Evolutionary conservation across 1,140 invertebrate genomes (phyloP).

Genomic region (Sinonovacula constricta): DNA sequence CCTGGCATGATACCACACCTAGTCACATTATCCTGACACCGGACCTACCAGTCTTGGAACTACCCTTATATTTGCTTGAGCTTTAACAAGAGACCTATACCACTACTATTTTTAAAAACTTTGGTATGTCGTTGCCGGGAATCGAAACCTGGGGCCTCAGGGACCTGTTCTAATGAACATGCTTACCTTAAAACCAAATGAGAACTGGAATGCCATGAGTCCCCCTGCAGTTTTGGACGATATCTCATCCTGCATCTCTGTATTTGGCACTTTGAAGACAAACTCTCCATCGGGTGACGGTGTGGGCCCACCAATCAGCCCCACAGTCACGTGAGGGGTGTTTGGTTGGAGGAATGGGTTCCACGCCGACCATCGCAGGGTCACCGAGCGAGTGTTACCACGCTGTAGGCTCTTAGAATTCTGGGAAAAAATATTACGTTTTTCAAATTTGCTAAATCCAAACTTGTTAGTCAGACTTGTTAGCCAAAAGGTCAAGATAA

Average conservation of each 20-base stretch:
- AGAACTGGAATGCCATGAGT: slow-evolving; percentile 66
- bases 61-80: no score
- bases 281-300: slow-evolving; percentile 73
- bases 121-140: no score
- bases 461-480: no score
- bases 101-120: no score
- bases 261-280: slow-evolving; percentile 70
- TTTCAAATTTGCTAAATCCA: no score
- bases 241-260: slow-evolving; percentile 70
- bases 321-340: slow-evolving; percentile 60
- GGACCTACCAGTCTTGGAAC: no score
- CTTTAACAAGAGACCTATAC: no score
- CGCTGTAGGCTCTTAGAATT: slow-evolving; percentile 59
- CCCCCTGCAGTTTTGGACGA: slow-evolving; percentile 66
- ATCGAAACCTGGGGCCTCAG: no score
- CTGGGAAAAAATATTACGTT: slow-evolving; percentile 53
- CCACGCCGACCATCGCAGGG: slow-evolving; percentile 75
- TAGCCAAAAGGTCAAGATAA: no score
- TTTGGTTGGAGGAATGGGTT: slow-evolving; percentile 70
- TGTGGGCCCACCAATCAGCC: slow-evolving; percentile 65
- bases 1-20: no score
- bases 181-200: slow-evolving; percentile 60
- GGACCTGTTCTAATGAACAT: no score
- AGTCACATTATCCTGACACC: no score
- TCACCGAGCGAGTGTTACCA: slow-evolving; percentile 66